Evolutionary conservation across 2,888 invertebrate genomes (phyloP).

Genomic region (Epirrita christyi): DNA sequence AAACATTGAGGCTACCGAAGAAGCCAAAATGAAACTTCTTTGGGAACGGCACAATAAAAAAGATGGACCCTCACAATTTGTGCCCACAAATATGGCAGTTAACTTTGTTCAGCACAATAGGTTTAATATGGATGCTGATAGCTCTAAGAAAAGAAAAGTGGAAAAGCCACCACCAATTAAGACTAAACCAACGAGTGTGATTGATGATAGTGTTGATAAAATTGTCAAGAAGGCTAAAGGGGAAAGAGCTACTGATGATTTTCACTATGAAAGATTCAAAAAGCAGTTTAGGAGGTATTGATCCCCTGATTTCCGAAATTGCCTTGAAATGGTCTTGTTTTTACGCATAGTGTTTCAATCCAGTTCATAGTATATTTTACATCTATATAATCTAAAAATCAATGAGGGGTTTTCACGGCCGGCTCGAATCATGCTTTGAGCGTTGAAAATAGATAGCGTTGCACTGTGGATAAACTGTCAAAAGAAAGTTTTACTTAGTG

Average conservation of each 20-base stretch:
- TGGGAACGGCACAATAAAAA: constrained; percentile 96
- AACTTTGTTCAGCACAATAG: constrained; percentile 99
- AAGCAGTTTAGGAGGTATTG: constrained; percentile 96
- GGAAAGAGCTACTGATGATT: constrained; percentile 98
- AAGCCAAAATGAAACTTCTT: constrained; percentile 96
- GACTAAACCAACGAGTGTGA: constrained; percentile 57
- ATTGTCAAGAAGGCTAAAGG: constrained; percentile 88
- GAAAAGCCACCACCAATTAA: constrained; percentile 78
- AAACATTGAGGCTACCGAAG: constrained; percentile 99
- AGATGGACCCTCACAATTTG: constrained; percentile 97
- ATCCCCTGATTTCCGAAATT: constrained; percentile 32
- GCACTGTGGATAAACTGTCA: no score
- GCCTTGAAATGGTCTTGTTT: no score
- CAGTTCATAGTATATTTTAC: no score
- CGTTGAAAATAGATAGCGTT: no score
- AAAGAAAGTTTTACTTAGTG: no score
- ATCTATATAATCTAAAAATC: no score
- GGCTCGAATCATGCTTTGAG: no score
- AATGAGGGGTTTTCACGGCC: no score
- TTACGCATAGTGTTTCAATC: no score
- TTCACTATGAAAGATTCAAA: constrained; percentile 98
- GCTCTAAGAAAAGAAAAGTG: constrained; percentile 84
- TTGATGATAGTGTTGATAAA: constrained; percentile 79
- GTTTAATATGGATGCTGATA: constrained; percentile 94
- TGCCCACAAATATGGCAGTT: constrained; percentile 98